A percentile compares a stretch with the other conserved stretches of the same genome.
These are phyloP conservation scores for Chamaetylas fuelleborni DNA, from an alignment of 2,113 vertebrate genomes.

Conservation along the genomic window DNA sequence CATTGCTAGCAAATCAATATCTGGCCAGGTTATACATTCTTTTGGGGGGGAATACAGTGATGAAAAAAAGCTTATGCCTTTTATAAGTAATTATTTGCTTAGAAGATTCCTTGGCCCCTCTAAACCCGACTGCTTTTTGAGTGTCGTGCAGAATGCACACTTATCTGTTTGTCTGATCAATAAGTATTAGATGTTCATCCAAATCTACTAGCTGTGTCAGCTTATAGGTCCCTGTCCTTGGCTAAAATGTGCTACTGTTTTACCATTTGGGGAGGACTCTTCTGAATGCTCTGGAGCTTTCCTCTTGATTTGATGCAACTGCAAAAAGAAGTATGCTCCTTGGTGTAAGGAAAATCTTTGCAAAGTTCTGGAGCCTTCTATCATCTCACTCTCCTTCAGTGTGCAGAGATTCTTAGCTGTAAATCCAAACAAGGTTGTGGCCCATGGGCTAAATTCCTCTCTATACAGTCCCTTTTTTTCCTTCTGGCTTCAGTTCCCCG, in stretches of 20 bases:
- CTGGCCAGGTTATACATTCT: neutral
- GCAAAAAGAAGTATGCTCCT: neutral
- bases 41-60: accelerated
- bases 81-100: slow-evolving; percentile 42
- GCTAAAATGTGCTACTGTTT: neutral
- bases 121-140: neutral
- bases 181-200: neutral
- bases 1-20: neutral
- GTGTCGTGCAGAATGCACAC: neutral
- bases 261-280: neutral
- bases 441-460: neutral
- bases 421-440: neutral
- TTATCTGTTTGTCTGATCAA: neutral
- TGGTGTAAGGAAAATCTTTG: neutral
- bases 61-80: neutral
- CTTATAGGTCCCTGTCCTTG: neutral
- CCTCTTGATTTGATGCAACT: neutral
- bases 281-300: neutral
- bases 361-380: neutral
- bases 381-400: neutral
- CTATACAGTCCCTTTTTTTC: neutral
- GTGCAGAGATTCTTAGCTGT: neutral
- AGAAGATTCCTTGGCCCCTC: neutral
- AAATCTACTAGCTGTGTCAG: neutral
- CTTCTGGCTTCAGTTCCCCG: neutral